Evolutionary conservation across 35 echinoderm and acorn worm species (phyloP), one percentile per base, ranked within the genome.

Genomic region (Anneissia japonica): DNA sequence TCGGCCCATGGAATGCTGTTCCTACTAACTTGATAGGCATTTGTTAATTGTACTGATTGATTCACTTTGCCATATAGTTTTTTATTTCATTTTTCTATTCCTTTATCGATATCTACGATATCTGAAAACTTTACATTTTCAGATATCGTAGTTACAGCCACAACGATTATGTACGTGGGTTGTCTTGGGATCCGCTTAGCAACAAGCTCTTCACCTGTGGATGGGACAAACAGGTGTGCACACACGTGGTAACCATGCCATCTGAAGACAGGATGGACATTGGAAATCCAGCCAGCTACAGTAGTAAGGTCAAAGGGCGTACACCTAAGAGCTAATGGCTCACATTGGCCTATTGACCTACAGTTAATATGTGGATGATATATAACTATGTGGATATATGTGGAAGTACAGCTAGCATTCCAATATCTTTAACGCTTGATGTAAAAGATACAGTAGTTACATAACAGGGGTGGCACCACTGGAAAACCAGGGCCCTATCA

Each of bases 141-240:
- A 97, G 94, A 75, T 97, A 97, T 80, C 94, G 94, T 14, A 92
- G 94, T 36, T 97, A 97, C 90, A 89, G 89, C 36, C 94, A 97
- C 77, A 97, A 97, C 77, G 94, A 97, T 81, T 97, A 90, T 93
- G 94, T 97, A 23, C 94, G 90, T 73, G 94, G 94, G 17, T 84
- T 90, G 38, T 97, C 94, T 0, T 97, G 94, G 94, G 94, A 97
- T 32, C 84, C 91, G 17, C 84, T 93, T 21, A 97, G 94, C 73
- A 97, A 97, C 91, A 84, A 88, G 64, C 88, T 97, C 0, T 46
- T 92, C 43, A 97, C 94, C 0, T 97, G 94, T 79, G 94, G 94
- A 0, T 97, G 94, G 94, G 91, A 93, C 75, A 73, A 74, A n/a
- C 84, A 97, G 46, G 94, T 97, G 0, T 83, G 90, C 30, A 87